These are phyloP conservation scores for Dryococelus australis DNA, from an alignment of 2,888 invertebrate species.

Conservation along the genomic window DNA sequence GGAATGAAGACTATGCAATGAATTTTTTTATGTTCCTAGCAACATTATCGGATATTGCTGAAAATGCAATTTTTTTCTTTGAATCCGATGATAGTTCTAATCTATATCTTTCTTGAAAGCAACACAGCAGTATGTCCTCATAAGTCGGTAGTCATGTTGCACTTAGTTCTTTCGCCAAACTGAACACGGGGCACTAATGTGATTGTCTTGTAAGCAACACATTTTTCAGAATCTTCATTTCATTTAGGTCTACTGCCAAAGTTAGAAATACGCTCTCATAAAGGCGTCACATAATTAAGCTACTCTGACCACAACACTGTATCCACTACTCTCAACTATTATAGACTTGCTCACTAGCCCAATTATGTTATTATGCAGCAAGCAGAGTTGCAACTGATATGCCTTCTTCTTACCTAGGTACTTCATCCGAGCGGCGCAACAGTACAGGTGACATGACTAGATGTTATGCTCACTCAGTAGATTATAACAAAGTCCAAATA, in stretches of 20 bases:
- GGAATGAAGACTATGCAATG: neutral
- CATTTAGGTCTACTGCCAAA: neutral
- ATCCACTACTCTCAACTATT: neutral
- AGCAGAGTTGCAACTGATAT: neutral
- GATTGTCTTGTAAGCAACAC: conserved; percentile 18
- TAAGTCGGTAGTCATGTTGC: neutral
- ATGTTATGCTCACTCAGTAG: neutral
- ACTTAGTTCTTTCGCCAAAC: neutral
- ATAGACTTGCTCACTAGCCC: neutral
- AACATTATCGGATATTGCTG: too few relatives aligned
- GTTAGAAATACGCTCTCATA: neutral
- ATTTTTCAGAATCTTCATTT: neutral
- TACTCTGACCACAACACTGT: neutral
- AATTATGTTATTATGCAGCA: too few relatives aligned
- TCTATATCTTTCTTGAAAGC: conserved; percentile 1
- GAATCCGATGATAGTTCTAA: conserved; percentile 8
- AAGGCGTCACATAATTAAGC: neutral
- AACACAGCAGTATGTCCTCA: neutral
- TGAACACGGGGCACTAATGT: neutral
- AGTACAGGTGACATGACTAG: neutral
- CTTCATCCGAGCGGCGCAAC: neutral
- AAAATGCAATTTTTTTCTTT: neutral
- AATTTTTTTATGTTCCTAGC: too few relatives aligned
- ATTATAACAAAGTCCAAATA: neutral
- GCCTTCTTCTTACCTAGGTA: neutral